Conservation (phyloP, 30 jellyfish, hydroid and myxozoan species). For the Cassiopea xamachana region DNA sequence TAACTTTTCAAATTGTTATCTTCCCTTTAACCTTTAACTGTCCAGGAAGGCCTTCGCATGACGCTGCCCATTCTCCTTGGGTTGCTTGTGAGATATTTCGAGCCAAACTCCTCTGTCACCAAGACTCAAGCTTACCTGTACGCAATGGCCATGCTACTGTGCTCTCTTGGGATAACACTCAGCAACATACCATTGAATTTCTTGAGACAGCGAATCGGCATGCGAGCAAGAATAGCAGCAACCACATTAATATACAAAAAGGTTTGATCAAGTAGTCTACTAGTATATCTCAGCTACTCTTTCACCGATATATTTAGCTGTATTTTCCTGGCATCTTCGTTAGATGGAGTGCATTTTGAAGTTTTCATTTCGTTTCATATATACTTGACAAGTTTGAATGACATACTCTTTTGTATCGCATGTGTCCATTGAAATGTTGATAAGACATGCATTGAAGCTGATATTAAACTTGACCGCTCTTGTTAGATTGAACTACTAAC, state of each 20-base stretch:
- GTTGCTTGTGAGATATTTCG: constrained; percentile 70
- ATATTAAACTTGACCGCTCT: too few species aligned
- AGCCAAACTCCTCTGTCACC: constrained; percentile 40
- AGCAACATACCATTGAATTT: constrained; percentile 65
- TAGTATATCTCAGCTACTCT: too few species aligned
- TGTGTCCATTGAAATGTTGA: too few species aligned
- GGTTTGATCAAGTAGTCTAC: constrained; percentile 22
- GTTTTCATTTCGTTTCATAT: too few species aligned
- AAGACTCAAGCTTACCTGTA: constrained; percentile 70
- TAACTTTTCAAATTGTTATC: too few species aligned
- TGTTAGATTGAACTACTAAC: too few species aligned
- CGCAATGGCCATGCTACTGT: constrained; percentile 77
- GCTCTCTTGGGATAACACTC: constrained; percentile 70
- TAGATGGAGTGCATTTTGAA: too few species aligned
- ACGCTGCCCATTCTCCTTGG: constrained; percentile 88
- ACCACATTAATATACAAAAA: constrained; percentile 82
- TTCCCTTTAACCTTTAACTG: background rate
- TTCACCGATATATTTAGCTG: too few species aligned
- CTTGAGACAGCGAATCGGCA: constrained; percentile 67
- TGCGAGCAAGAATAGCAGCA: constrained; percentile 81
- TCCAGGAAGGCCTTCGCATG: constrained; percentile 77
- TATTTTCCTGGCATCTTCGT: too few species aligned
- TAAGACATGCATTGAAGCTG: too few species aligned
- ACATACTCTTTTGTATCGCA: too few species aligned
- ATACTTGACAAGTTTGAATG: too few species aligned